Evolutionary conservation across 2,888 invertebrate genomes (phyloP), one percentile per base, ranked within the genome.

Genomic region (Cinara cedri): DNA sequence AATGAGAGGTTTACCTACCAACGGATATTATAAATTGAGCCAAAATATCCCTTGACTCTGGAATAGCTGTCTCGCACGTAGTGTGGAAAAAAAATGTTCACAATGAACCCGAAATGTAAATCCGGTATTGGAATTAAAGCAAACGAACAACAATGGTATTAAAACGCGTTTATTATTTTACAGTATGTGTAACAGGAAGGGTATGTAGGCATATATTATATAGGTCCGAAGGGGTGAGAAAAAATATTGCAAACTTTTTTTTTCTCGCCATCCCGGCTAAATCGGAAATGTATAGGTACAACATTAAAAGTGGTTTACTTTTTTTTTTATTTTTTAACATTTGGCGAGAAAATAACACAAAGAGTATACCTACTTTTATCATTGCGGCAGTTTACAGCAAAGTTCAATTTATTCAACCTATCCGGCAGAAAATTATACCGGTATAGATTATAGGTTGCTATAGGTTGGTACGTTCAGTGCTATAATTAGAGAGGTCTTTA

Each of bases 71-170:
- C 75, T 51, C 34, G 19, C 51, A 49, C 26, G 26, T n/a, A 44
- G 42, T 13, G 54, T 11, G 51, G 21, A 1, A 4, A 70, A 34
- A 42, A 51, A 63, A 44, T 76, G 55, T 76, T 76, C 65, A 76
- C 76, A 76, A 76, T 68, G 57, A 76, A 76, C 76, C 76, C 44
- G 54, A 75, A 66, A 75, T 75, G 65, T 75, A 66, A 75, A 65
- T 65, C 66, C 55, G 19, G 54, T 76, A 76, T 76, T n/a, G 66
- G 65, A 76, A 76, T 76, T 66, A 76, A 66, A 66, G 26, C 55
- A 14, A 34, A 46, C 65, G 65, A 46, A 76, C 76, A 57, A 76
- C 76, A 76, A 76, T 76, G 55, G 75, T 54, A 54, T 54, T 63
- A 54, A 65, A 65, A 65, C 34, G 19, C 62, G 72, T 72, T 72